Evolutionary conservation across 2,797 vertebrate species (phyloP).

Genomic region (Sciurus carolinensis): DNA sequence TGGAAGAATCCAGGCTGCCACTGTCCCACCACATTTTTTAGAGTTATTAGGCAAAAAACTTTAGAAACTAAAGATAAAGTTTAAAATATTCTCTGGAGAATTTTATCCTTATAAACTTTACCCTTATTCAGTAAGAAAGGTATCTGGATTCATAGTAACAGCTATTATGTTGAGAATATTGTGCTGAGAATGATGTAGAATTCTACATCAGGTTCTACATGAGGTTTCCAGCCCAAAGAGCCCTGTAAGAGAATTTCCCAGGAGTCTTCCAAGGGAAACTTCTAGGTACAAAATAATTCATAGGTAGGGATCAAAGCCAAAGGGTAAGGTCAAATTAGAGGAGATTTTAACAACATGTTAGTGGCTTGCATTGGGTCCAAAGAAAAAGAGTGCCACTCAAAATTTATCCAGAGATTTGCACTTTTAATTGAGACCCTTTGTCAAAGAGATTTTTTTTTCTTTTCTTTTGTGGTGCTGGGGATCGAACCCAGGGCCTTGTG

Average conservation of each 20-base stretch:
- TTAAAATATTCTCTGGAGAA: background rate
- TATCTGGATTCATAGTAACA: background rate
- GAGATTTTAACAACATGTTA: background rate
- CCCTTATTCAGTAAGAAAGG: background rate
- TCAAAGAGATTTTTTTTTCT: background rate
- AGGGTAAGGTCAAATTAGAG: background rate
- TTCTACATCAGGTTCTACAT: background rate
- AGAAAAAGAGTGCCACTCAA: background rate
- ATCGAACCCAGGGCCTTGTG: too few relatives aligned
- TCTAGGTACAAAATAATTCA: conserved; percentile 29
- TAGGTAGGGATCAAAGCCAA: background rate
- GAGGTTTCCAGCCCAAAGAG: background rate
- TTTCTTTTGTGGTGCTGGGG: too few relatives aligned
- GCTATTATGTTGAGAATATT: background rate
- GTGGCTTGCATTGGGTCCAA: background rate
- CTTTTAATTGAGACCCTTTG: background rate
- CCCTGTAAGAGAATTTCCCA: background rate
- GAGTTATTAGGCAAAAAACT: background rate
- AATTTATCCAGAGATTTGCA: background rate
- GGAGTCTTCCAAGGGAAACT: background rate
- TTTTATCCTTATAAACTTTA: background rate
- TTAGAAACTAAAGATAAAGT: conserved; percentile 13
- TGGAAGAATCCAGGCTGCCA: background rate
- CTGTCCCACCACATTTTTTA: background rate
- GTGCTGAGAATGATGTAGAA: background rate